These are phyloP conservation scores for Chloroceryle aenea DNA, from an alignment of 2,113 vertebrate genomes.

Conservation along the genomic window DNA sequence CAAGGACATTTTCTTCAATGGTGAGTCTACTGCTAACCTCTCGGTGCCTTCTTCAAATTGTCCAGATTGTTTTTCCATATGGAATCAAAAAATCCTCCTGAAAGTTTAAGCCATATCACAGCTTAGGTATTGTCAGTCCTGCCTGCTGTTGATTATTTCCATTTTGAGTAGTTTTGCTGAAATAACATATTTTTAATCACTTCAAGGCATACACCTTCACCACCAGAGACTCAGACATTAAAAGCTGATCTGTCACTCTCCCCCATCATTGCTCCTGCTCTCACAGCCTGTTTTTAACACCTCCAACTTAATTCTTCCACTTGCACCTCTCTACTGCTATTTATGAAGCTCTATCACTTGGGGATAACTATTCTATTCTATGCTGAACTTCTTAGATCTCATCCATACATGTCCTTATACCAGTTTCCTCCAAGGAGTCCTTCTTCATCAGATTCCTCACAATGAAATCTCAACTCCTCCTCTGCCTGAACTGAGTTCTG, in stretches of 20 bases:
- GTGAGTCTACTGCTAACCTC: neutral
- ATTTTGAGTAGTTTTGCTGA: constrained; percentile 4
- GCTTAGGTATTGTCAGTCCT: neutral
- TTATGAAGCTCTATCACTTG: neutral
- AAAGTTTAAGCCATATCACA: neutral
- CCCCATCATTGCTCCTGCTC: neutral
- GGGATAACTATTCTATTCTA: neutral
- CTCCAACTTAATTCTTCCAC: neutral
- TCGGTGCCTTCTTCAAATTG: neutral
- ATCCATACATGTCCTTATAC: neutral
- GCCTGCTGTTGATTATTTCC: neutral
- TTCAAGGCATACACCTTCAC: neutral
- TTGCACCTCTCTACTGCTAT: neutral
- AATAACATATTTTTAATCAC: neutral
- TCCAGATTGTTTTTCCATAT: neutral
- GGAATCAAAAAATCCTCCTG: neutral
- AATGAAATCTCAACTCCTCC: neutral
- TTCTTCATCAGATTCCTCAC: neutral
- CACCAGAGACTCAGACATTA: neutral
- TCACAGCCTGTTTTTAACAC: neutral
- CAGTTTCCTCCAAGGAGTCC: neutral
- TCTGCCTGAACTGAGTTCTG: neutral
- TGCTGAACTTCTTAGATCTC: neutral
- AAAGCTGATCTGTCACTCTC: neutral
- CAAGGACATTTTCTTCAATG: neutral